Conservation (phyloP, 92 coral and sea anemone genomes). For the Pocillopora grandis region DNA sequence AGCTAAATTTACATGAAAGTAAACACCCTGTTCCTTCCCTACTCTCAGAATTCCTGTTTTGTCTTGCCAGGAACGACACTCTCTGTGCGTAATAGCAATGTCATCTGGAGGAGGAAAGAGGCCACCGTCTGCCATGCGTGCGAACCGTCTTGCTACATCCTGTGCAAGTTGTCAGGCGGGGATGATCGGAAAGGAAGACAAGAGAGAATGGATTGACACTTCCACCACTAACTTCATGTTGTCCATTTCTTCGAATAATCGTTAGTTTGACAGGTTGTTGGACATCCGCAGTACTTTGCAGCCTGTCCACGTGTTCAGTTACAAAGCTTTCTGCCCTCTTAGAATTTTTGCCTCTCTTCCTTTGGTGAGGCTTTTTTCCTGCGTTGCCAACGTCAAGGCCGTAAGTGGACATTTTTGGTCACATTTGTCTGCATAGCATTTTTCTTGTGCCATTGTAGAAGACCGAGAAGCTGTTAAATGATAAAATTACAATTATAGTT, state of each 20-base stretch:
- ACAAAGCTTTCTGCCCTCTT: slow-evolving; percentile 26
- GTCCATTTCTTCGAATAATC: slow-evolving; percentile 49
- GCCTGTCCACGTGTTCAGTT: slow-evolving; percentile 36
- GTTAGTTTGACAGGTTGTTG: slow-evolving; percentile 44
- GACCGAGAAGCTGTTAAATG: background rate
- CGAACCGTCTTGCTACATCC: slow-evolving; percentile 42
- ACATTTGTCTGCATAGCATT: slow-evolving; percentile 37
- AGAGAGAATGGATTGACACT: slow-evolving; percentile 37
- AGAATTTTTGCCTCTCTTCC: slow-evolving; percentile 32
- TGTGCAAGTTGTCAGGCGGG: slow-evolving; percentile 47
- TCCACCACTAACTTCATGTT: slow-evolving; percentile 36
- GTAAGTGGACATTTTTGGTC: slow-evolving; percentile 38
- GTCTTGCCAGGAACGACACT: slow-evolving; percentile 51
- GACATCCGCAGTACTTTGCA: slow-evolving; percentile 17
- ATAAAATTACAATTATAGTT: too few species aligned
- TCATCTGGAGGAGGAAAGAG: slow-evolving; percentile 49
- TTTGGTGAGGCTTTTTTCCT: slow-evolving; percentile 51
- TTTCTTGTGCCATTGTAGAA: slow-evolving; percentile 42
- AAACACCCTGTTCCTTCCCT: slow-evolving; percentile 50
- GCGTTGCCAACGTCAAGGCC: slow-evolving; percentile 43
- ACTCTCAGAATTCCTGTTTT: slow-evolving; percentile 35
- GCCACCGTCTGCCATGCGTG: slow-evolving; percentile 42
- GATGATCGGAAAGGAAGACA: slow-evolving; percentile 46
- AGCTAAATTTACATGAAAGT: slow-evolving; percentile 45
- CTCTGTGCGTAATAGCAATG: slow-evolving; percentile 45